A percentile compares a stretch with the other conserved stretches of the same genome.
Evolutionary conservation across 1,140 invertebrate genomes (phyloP).

Genomic region (Vanessa tameamea): DNA sequence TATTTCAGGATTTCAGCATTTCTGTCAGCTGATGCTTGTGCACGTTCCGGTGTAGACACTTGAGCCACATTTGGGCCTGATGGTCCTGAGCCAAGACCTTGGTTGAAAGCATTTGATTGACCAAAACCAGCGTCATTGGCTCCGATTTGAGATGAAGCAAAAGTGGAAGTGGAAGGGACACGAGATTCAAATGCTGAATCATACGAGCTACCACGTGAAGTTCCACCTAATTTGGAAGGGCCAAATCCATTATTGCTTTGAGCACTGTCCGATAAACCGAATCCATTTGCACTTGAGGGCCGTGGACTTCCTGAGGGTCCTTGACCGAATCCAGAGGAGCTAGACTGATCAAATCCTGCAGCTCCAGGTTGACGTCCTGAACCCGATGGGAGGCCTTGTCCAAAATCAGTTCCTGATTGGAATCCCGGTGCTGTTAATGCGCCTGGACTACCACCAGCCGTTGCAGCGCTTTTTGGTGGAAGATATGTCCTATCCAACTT

Average conservation of each 20-base stretch:
- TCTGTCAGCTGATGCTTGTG: slow-evolving; percentile 63
- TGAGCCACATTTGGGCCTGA: slow-evolving; percentile 36
- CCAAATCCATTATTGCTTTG: slow-evolving; percentile 20
- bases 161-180: not conserved
- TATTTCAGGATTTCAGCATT: slow-evolving; percentile 65
- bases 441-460: slow-evolving; percentile 78
- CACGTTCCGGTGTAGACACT: slow-evolving; percentile 54
- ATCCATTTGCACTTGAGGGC: slow-evolving; percentile 14
- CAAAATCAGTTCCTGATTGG: slow-evolving; percentile 26
- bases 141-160: not conserved
- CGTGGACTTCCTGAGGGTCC: slow-evolving; percentile 18
- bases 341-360: not conserved
- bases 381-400: slow-evolving; percentile 32
- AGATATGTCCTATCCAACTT: slow-evolving; percentile 84
- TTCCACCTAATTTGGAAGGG: slow-evolving; percentile 1
- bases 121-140: not conserved
- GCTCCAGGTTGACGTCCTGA: not conserved
- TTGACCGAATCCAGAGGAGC: not conserved
- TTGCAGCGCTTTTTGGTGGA: slow-evolving; percentile 81
- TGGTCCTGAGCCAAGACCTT: slow-evolving; percentile 37
- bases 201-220: slow-evolving; percentile 17
- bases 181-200: slow-evolving; percentile 18
- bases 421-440: slow-evolving; percentile 58
- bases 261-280: slow-evolving; percentile 18
- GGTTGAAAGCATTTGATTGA: slow-evolving; percentile 28